Evolutionary conservation across 2,113 vertebrate genomes (phyloP).

Genomic region (Glaucomys volans): DNA sequence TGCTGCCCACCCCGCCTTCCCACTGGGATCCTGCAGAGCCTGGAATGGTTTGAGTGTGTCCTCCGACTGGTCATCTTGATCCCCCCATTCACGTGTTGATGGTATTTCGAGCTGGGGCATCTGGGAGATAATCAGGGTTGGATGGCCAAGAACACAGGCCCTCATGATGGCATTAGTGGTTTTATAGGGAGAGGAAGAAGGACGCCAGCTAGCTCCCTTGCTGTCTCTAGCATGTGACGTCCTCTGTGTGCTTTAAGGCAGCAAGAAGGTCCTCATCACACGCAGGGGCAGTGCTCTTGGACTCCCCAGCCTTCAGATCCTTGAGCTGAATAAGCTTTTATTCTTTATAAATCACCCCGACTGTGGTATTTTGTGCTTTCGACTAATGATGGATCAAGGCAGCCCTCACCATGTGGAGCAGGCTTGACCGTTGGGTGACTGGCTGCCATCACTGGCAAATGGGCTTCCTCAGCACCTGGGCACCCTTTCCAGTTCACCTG

Average conservation of each 20-base stretch:
- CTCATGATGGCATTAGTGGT: too few relatives aligned
- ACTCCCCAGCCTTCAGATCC: not conserved
- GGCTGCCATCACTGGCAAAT: not conserved
- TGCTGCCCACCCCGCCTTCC: accelerated
- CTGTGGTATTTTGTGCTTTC: not conserved
- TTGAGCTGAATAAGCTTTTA: not conserved
- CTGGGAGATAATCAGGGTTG: not conserved
- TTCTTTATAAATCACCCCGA: not conserved
- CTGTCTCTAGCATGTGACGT: not conserved
- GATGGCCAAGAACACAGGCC: not conserved
- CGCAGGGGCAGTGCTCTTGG: not conserved
- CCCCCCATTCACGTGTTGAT: too few relatives aligned
- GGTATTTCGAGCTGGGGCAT: not conserved
- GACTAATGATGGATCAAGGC: not conserved
- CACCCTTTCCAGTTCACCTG: not conserved
- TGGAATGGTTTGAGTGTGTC: not conserved
- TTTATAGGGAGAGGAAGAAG: not conserved
- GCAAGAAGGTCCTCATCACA: not conserved
- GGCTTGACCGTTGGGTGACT: not conserved
- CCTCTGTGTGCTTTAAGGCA: not conserved
- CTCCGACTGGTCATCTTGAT: not conserved
- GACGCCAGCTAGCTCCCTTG: not conserved
- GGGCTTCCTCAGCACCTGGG: not conserved
- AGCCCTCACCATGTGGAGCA: not conserved
- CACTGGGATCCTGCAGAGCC: not conserved